Base-by-base conservation (phyloP, 2,797 vertebrate species). In the Tiaroga cobitis region DNA sequence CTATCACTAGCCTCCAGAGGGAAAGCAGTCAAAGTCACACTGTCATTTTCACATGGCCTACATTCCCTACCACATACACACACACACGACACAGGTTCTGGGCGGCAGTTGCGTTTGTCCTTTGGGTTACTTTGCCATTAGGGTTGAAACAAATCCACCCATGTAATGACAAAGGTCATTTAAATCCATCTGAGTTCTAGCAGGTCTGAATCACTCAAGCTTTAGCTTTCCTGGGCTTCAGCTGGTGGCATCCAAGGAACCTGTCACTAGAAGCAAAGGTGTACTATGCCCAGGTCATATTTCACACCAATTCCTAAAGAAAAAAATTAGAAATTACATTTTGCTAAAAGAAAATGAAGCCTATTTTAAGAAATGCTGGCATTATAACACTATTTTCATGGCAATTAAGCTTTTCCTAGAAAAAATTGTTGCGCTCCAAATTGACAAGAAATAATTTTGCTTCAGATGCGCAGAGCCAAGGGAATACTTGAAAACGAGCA, bases 31-130 rank as follows among this genome's bases (percentile, higher is more conserved):
- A 84, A 84, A 83, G 82, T 83, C 75, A 81, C 49, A 39, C 49
- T 74, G 39, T 84, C 87, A 85, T 88, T 87, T 74, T 86, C 73
- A 81, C 81, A 76, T 86, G 80, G 79, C 87, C 83, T 87, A 81
- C 74, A 77, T 88, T 88, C 74, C 39, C 69, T n/a, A 19, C 73
- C 43, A 73, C 77, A 85, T 51, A 86, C 77, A 84, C 59, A 84
- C 72, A 80, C 59, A 65, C 8, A 37, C n/a, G 4, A 59, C 19
- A 73, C 76, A 76, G 24, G 21, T 39, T 67, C 80, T 82, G 49
- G 54, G 68, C 51, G 32, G 63, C 19, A 32, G 46, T 26, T 15
- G 29, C 26, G 4, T 19, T 69, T 56, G 72, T 81, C 77, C 83
- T 82, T 34, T 51, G 63, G 80, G 89, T 83, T 86, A 80, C 76